Conservation (phyloP, 2,113 vertebrate species). For the Nansenia antarctica region DNA sequence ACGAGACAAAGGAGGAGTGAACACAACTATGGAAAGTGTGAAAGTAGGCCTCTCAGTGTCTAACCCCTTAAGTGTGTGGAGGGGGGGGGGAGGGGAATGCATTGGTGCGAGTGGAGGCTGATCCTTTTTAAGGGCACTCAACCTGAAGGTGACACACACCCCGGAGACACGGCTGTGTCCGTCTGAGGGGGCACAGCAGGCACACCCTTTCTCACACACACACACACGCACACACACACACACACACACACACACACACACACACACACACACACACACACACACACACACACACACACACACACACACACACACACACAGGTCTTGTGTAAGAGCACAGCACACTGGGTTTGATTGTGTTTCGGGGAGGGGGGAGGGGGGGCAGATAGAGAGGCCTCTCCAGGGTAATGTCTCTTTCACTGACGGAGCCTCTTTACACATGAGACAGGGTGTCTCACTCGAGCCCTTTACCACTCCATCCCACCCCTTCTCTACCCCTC, state of each 20-base stretch:
- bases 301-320: conserved; percentile 18
- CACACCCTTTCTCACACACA: no score
- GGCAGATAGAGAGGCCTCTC: conserved; percentile 44
- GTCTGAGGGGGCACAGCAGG: no score
- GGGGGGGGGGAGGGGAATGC: neutral
- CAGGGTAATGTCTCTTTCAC: conserved; percentile 11
- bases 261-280: no score
- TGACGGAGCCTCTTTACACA: conserved; percentile 7
- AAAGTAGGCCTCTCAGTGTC: no score
- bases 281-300: conserved; percentile 8
- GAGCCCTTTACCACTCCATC: conserved; percentile 3
- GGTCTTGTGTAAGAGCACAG: conserved; percentile 17
- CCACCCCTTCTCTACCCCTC: neutral
- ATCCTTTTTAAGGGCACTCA: conserved; percentile 30
- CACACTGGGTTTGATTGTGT: conserved; percentile 46
- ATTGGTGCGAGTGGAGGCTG: neutral
- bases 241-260: no score
- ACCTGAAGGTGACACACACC: conserved; percentile 29
- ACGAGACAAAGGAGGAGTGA: neutral
- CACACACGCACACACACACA: no score
- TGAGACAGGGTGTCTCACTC: neutral
- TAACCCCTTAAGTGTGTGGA: no score
- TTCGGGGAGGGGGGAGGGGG: no score
- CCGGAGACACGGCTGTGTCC: no score
- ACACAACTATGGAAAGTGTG: neutral